Percentiles rank a stretch among this genome's conserved stretches.
phyloP scores from a whole-genome alignment of 2,113 vertebrate genomes.

The Eclectus roratus region DNA sequence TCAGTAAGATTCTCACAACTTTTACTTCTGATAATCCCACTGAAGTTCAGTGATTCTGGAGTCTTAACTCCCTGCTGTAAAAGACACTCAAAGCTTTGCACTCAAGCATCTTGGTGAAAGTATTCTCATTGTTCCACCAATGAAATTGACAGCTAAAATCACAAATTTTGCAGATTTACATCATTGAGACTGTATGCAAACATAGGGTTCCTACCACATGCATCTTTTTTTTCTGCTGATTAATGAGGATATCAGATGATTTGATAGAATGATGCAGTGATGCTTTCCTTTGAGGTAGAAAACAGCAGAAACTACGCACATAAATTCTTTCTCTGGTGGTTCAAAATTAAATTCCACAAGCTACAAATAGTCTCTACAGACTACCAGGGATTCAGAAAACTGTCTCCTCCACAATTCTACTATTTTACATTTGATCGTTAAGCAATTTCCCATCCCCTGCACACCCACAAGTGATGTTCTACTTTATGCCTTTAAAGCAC shows the following conservation, averaged over 20 bases:
- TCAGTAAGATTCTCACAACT: not conserved
- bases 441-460: not conserved
- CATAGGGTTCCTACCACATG: not conserved
- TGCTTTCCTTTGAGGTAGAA: not conserved
- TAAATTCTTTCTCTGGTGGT: not conserved
- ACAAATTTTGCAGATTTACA: not conserved
- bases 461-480: not conserved
- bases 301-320: not conserved
- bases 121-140: not conserved
- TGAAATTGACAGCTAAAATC: not conserved
- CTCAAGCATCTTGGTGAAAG: not conserved
- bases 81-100: not conserved
- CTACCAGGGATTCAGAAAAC: not conserved
- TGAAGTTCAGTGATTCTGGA: not conserved
- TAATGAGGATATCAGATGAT: not conserved
- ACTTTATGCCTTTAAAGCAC: not conserved
- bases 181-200: not conserved
- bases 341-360: slow-evolving; percentile 7
- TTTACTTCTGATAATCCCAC: not conserved
- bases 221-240: not conserved
- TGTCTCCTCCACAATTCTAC: not conserved
- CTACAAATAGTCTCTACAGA: not conserved
- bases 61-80: not conserved
- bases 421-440: not conserved
- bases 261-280: not conserved